Base-by-base conservation (phyloP, 2,888 invertebrate genomes). In the Troides oblongomaculatus region DNA sequence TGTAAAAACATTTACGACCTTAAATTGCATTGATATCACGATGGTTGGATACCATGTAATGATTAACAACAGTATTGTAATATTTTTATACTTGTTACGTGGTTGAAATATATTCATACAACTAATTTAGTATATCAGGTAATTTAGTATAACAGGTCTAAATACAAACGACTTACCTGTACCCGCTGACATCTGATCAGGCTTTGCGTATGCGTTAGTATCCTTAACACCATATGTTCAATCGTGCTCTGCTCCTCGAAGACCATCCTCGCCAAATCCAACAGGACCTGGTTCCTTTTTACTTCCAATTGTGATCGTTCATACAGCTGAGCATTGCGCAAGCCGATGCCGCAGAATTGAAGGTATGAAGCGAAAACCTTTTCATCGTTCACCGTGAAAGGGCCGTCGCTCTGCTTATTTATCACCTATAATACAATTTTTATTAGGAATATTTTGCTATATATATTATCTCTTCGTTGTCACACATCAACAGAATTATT, bases 221-320 rank as follows among this genome's bases (percentile, higher is more conserved):
- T 98, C 90, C 98, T 95, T 80, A 97, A 95, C 72, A 99, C 97
- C 94, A 98, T 97, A 89, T 97, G 97, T 84, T 98, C 98, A 80
- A 99, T 97, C 80, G 98, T 98, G 89, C 97, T 97, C 89, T 99
- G 98, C 89, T 99, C 98, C 85, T 98, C 98, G 85, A 98, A 99
- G 80, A 99, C 97, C 96, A 98, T 98, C 79, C 98, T 94, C n/a
- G 98, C 98, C 84, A 99, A 93, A 89, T 98, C 98, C 77, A 99
- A 93, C 70, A 99, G 93, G 75, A 99, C 97, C 94, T 98, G 98
- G 90, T 99, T 99, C 79, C 98, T 94, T 90, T 97, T 98, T 77
- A 98, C 97, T 93, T 99, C 99, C 84, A 98, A 92, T 88, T 98
- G 98, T 73, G 98, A 98, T 86, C 97, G 95, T 90, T 99, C 98